phyloP scores from a whole-genome alignment of 2,113 vertebrate species.

The Benitochromis conjunctus region DNA sequence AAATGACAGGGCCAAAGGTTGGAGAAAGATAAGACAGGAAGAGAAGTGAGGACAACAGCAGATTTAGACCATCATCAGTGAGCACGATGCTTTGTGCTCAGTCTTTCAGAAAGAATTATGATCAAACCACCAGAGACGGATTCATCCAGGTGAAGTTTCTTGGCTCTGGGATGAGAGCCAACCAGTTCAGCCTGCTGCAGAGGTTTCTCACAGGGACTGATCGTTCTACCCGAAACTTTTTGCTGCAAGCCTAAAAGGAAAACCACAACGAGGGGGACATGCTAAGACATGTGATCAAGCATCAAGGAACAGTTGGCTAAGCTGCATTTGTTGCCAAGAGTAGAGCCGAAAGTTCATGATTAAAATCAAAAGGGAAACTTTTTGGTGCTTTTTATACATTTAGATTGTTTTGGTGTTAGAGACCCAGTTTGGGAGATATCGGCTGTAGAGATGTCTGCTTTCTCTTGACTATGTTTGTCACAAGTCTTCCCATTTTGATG shows the following conservation, averaged over 20 bases:
- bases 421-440: neutral
- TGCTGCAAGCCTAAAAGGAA: conserved; percentile 33
- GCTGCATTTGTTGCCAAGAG: neutral
- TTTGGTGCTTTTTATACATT: neutral
- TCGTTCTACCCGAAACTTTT: neutral
- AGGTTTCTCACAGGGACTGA: conserved; percentile 19
- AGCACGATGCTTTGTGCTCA: neutral
- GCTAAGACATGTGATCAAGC: neutral
- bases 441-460: neutral
- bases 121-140: conserved; percentile 30
- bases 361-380: no score
- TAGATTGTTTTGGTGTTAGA: neutral
- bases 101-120: neutral
- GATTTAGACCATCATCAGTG: neutral
- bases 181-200: conserved; percentile 9
- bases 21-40: neutral
- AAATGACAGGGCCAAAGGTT: neutral
- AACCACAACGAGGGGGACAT: neutral
- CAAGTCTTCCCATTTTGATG: neutral
- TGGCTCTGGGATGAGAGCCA: conserved; percentile 39
- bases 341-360: neutral
- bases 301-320: neutral
- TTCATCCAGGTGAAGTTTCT: conserved; percentile 57
- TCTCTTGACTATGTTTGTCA: neutral
- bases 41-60: conserved; percentile 3